Evolutionary conservation across 2,888 invertebrate genomes (phyloP), one percentile per base, ranked within the genome.

Genomic region (Ichneumoninae sp.): DNA sequence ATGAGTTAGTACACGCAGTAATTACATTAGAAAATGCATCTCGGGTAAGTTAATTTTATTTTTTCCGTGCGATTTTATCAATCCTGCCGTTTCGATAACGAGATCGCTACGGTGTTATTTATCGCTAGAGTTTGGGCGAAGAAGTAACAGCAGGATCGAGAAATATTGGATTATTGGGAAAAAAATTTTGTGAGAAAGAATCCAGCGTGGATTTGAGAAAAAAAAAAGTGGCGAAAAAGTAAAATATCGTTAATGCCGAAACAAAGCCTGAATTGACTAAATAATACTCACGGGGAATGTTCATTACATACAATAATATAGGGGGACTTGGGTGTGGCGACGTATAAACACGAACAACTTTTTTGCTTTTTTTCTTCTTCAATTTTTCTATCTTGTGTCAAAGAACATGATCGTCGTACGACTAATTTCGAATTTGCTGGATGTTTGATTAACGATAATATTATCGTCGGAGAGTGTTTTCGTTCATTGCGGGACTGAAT

Each of bases 241-340:
- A 62, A 4, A 33, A 30, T 6, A 33, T 33, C 5, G 60, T 62
- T 62, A 62, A 30, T 13, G 30, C 16, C 33, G 40, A 52, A 8
- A 33, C 10, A 26, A 65, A 60, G 33, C 57, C 44, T 72, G 16
- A 36, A 70, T 80, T 80, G 19, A 74, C 52, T 52, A 76, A 72
- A 74, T 57, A 75, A 81, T 84, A 84, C 84, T 84, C 84, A 84
- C 84, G 54, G 68, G 80, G 69, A 84, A 74, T 69, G 80, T 80
- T 84, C 74, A 80, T 78, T 74, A 77, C 72, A 83, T 52, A 74
- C 30, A 79, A 78, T 79, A 78, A 81, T 40, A 57, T 76, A 68
- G 57, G 62, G 75, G 70, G 66, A 75, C 16, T 79, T 79, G 81
- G 81, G 84, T 84, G 81, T 82, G 78, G 70, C 79, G 78, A 54